These are phyloP conservation scores for Cyanoderma ruficeps DNA, from an alignment of 2,113 vertebrate species.

Conservation along the genomic window DNA sequence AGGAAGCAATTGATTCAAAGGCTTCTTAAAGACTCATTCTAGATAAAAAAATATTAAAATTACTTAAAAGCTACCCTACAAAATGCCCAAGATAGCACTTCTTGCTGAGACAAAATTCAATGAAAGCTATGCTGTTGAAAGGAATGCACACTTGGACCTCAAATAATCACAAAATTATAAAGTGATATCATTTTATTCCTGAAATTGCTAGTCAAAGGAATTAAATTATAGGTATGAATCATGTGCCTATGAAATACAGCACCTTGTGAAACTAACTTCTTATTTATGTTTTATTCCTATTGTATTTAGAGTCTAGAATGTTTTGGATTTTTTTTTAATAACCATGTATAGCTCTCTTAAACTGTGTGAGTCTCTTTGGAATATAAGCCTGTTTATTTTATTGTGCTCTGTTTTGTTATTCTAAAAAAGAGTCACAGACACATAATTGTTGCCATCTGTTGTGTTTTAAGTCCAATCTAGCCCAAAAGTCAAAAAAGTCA, in stretches of 20 bases:
- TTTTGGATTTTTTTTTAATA: conserved; percentile 56
- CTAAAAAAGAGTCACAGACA: conserved; percentile 69
- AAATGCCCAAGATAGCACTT: not conserved
- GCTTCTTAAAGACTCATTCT: not conserved
- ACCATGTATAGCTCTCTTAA: conserved; percentile 43
- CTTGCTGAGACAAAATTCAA: not conserved
- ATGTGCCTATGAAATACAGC: not conserved
- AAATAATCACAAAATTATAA: not conserved
- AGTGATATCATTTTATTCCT: not conserved
- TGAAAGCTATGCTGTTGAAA: not conserved
- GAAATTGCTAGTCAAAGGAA: conserved; percentile 23
- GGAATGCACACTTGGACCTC: not conserved
- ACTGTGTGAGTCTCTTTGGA: conserved; percentile 66
- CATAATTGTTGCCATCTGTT: conserved; percentile 80
- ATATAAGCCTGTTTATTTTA: conserved; percentile 78
- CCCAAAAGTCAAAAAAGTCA: conserved; percentile 75
- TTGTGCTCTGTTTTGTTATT: conserved; percentile 77
- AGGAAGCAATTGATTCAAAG: not conserved
- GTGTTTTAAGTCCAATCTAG: conserved; percentile 75
- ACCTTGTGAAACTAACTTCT: not conserved
- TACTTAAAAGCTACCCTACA: not conserved
- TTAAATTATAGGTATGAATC: not conserved
- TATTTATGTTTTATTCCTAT: not conserved
- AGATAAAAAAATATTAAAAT: not conserved
- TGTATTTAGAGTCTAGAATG: not conserved